Evolutionary conservation across 2,113 vertebrate species (phyloP).

Genomic region (Bubo blakistoni): DNA sequence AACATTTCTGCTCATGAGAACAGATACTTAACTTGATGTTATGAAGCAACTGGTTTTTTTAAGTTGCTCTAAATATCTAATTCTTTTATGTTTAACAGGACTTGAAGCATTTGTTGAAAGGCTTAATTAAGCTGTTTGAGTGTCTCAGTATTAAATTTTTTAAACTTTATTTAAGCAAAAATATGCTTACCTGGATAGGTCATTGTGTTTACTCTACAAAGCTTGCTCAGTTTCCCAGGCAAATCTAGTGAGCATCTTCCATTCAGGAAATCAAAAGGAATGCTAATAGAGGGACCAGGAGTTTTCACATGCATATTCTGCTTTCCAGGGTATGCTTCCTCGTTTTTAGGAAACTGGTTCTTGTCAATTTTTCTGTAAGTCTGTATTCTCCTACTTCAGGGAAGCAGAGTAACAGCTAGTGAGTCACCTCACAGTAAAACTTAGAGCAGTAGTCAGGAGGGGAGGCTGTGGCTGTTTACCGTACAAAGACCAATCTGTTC

Average conservation of each 20-base stretch:
- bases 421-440: neutral
- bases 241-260: neutral
- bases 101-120: neutral
- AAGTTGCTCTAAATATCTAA: neutral
- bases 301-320: accelerated
- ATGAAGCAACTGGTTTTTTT: neutral
- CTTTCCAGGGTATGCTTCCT: neutral
- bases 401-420: neutral
- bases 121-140: neutral
- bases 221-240: neutral
- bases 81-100: neutral
- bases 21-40: neutral
- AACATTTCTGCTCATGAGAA: neutral
- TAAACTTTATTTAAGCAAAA: accelerated
- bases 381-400: neutral
- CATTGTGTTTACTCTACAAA: neutral
- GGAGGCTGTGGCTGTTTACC: neutral
- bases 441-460: neutral
- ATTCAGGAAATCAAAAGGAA: neutral
- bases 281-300: neutral
- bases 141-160: neutral
- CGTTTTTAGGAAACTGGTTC: neutral
- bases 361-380: neutral
- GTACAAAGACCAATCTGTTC: neutral
- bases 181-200: neutral